Evolutionary conservation across 2,888 invertebrate species (phyloP), one percentile per base, ranked within the genome.

Genomic region (Leptopilina drosophilae): DNA sequence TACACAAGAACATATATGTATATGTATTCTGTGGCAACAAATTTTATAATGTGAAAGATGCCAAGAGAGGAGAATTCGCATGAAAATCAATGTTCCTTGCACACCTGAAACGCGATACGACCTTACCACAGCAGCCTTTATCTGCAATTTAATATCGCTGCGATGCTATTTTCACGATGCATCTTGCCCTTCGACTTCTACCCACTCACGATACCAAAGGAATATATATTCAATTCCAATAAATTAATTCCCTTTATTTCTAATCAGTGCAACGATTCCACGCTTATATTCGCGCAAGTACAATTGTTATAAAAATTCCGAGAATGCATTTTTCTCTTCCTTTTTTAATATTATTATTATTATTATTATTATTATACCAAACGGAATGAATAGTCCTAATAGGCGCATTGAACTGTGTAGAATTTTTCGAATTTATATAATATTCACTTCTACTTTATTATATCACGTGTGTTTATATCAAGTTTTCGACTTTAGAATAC

Each of bases 81-180:
- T 73, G 73, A 73, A 73, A 73, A 73, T 73, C 73, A 73, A 73
- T 73, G 73, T 73, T 73, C 73, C 9, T 73, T 66, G 56, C 67
- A 62, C 78, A 82, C 82, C 84, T 84, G 85, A 84, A 85, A 85
- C 80, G 80, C 81, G 84, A 85, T 85, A 85, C 82, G 73, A 73
- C 73, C 73, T 73, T 56, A 73, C 73, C 56, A 73, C 62, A 5
- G 59, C 76, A 83, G 83, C 67, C 69, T 82, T 84, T 86, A 83
- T 84, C 85, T 86, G 84, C 86, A 87, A 86, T 87, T 84, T 82
- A 87, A 87, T 87, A 86, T 84, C 84, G 82, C 76, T 76, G 76
- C 77, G 65, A 77, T 78, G 80, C 81, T 80, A 81, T 87, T 87
- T 86, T 84, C 83, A 76, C 84, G 82, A 87, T 86, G 86, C 86